Percentiles rank a stretch among this genome's conserved stretches.
phyloP scores from a whole-genome alignment of 2,113 vertebrate genomes.

The human region GRCh38 chr5:172285001-172285500 shows the following conservation, averaged over 20 bases:
- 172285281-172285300: conserved; percentile 31
- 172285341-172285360: conserved; percentile 20
- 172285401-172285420: background rate
- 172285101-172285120: conserved; percentile 63
- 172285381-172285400: conserved; percentile 28
- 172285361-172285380: conserved; percentile 16
- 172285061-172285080: conserved; percentile 68
- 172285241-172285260: conserved; percentile 60
- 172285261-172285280: conserved; percentile 63
- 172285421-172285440: conserved; percentile 26
- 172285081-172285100: conserved; percentile 67
- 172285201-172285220: conserved; percentile 72
- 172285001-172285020: conserved; percentile 9
- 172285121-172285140: conserved; percentile 49
- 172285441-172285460: background rate
- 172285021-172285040: conserved; percentile 48
- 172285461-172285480: conserved; percentile 11
- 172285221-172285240: conserved; percentile 65
- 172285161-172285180: conserved; percentile 69
- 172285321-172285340: conserved; percentile 31
- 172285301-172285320: conserved; percentile 44
- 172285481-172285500: background rate
- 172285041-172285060: conserved; percentile 65
- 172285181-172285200: conserved; percentile 67
- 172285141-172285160: conserved; percentile 63